Base-by-base conservation (phyloP, 1,140 invertebrate species). In the Pissodes strobi region DNA sequence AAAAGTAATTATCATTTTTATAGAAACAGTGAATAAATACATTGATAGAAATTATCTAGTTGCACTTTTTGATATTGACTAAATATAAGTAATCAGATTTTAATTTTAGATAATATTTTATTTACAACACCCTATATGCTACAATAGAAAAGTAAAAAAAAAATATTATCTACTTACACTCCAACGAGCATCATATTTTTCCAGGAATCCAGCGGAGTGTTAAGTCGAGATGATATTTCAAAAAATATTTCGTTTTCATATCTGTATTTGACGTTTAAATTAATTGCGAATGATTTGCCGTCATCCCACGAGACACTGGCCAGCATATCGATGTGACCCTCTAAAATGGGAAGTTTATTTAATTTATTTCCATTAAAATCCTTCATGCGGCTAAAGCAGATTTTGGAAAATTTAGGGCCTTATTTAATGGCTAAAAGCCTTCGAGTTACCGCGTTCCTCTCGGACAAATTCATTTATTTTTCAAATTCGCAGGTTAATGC, bases 161-260 rank as follows among this genome's bases (percentile, higher is more conserved):
- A 9, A 27, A 27, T 27, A 57, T 12, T n/a, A n/a, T n/a, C n/a
- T 13, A 60, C 74, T 80, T 74, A 89, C 87, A 82, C 84, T 38
- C 83, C 76, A 67, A 83, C 82, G 0, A 91, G 78, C 15, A 84
- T 85, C 15, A 88, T 90, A 30, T 83, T 84, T 52, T 79, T 83
- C 88, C 89, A 91, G n/a, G 86, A 84, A 2, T 84, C 79, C 69
- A 91, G 90, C 0, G 90, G 90, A 1, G 89, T 91, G 0, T 83
- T 76, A 8, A 91, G 68, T 56, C 86, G 83, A 3, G 78, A 79
- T 17, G 53, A 58, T 51, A 69, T 62, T 61, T 70, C 59, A 15
- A 72, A 53, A 64, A 55, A 69, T 27, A 68, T 59, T 27, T 67
- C 58, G 60, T 76, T 73, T 5, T 78, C 73, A n/a, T 81, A 72